These are phyloP conservation scores for Laupala kohalensis DNA, from an alignment of 1,140 invertebrate species.

Conservation along the genomic window DNA sequence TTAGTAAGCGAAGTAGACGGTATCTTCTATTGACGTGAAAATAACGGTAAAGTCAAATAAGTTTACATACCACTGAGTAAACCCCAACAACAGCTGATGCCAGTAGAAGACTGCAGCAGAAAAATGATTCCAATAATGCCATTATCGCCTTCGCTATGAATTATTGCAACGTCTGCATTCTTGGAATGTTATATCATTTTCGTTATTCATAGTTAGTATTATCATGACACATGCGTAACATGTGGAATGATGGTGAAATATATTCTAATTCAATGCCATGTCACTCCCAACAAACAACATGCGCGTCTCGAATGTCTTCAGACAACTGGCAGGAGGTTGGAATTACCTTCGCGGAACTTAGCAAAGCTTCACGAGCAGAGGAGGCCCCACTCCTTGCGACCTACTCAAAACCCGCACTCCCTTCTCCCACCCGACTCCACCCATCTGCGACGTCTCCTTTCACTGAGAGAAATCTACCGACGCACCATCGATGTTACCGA, in stretches of 20 bases:
- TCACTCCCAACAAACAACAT: too few relatives aligned
- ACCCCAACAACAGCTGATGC: slow-evolving; percentile 10
- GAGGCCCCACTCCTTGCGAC: not conserved
- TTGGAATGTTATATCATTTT: not conserved
- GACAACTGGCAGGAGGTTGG: not conserved
- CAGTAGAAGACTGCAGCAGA: slow-evolving; percentile 12
- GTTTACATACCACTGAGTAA: slow-evolving; percentile 12
- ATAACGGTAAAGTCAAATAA: too few relatives aligned
- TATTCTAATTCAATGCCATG: too few relatives aligned
- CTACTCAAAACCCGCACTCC: not conserved
- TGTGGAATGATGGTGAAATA: too few relatives aligned
- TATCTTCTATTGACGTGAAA: too few relatives aligned
- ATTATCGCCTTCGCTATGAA: not conserved
- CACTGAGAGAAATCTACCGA: not conserved
- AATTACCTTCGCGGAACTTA: not conserved
- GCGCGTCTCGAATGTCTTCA: not conserved
- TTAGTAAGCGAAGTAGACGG: too few relatives aligned
- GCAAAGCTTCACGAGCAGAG: not conserved
- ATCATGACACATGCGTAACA: too few relatives aligned
- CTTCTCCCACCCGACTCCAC: not conserved
- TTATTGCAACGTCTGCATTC: not conserved
- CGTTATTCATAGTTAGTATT: not conserved
- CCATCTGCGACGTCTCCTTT: not conserved
- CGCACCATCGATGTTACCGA: too few relatives aligned
- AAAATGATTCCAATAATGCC: slow-evolving; percentile 11